Evolutionary conservation across 2,888 invertebrate species (phyloP), one percentile per base, ranked within the genome.

Genomic region (Drosophila macrospina): DNA sequence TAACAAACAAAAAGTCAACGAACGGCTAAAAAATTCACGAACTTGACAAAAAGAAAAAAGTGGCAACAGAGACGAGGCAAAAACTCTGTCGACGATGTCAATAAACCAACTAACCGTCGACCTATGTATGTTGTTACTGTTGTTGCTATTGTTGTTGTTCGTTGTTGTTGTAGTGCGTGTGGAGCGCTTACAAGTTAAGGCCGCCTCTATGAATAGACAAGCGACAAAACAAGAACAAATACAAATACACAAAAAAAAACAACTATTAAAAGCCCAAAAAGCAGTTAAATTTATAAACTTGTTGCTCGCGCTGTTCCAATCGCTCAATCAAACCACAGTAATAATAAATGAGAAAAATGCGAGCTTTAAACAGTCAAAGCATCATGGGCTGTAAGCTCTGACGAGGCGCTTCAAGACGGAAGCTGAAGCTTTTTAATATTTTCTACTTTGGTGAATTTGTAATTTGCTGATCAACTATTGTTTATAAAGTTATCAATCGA

Each of bases 11-110:
- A 74, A 78, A 86, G 86, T 86, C 86, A 86, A 86, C 82, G 86
- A 77, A 88, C 86, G 88, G 78, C 87, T 80, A 85, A 86, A 86
- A 54, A 88, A 82, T 86, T 86, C 88, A 86, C 87, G 87, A 85
- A 88, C 86, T 84, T 88, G 85, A 83, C 79, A 79, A 78, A 69
- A 63, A 72, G 55, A 79, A 78, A 69, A 63, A 72, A 57, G 61
- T 44, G 51, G 55, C 63, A 65, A 62, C 61, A 65, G 67, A 74
- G 69, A 66, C 50, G 36, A 50, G 50, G 63, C 56, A 42, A 13
- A 42, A 32, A 74, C 39, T 61, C 55, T 39, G 78, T 57, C 61
- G 62, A 69, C 74, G 86, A 83, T 80, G 87, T 82, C 88, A 87
- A 85, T 82, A 87, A 86, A 85, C 88, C 86, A 85, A 78, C 80